Evolutionary conservation across 2,797 vertebrate genomes (phyloP).

Genomic region (Brotogeris chrysoptera): DNA sequence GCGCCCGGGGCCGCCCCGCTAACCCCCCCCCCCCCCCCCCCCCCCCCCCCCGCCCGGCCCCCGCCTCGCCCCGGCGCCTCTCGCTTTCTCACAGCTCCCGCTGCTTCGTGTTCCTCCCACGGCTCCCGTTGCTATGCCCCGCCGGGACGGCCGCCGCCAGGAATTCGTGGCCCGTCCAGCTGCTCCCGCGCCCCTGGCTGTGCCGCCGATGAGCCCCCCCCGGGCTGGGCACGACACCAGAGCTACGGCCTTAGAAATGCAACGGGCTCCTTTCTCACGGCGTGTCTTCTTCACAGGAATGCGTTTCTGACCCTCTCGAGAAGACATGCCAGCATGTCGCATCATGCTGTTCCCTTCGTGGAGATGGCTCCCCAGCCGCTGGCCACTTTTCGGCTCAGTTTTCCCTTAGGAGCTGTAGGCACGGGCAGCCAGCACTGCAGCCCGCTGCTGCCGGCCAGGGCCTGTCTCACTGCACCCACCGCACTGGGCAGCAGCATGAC

Average conservation of each 20-base stretch:
- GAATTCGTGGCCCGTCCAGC: constrained; percentile 27
- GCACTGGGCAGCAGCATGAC: neutral
- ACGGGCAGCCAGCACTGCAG: neutral
- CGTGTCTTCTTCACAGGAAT: fast-evolving
- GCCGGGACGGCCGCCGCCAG: constrained; percentile 1
- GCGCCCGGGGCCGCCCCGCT: neutral
- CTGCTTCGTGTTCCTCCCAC: neutral
- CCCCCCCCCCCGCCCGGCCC: neutral
- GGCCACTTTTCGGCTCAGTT: neutral
- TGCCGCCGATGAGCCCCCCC: neutral
- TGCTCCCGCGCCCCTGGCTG: neutral
- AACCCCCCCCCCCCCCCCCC: neutral
- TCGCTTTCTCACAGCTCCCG: constrained; percentile 30
- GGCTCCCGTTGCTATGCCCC: constrained; percentile 55
- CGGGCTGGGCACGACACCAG: neutral
- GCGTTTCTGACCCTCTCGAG: neutral
- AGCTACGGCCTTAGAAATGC: neutral
- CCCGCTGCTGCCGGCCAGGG: fast-evolving
- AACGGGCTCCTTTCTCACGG: neutral
- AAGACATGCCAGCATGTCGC: neutral
- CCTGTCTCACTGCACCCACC: neutral
- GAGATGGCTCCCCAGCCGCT: neutral
- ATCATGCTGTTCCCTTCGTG: neutral
- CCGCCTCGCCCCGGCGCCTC: neutral
- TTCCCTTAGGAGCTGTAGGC: neutral